Evolutionary conservation across 1,140 invertebrate species (phyloP).

Genomic region (Camponotus pennsylvanicus): DNA sequence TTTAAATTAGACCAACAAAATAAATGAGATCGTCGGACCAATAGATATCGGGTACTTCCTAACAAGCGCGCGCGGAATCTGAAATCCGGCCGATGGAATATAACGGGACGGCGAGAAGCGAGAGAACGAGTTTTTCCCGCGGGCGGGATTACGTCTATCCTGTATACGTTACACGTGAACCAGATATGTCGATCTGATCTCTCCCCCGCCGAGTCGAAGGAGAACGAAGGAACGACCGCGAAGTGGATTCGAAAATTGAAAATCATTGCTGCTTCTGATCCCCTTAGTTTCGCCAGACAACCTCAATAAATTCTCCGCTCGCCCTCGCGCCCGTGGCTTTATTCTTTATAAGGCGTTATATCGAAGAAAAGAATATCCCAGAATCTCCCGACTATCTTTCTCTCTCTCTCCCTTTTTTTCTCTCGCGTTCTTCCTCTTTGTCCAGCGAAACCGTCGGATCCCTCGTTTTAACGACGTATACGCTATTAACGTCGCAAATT

Average conservation of each 20-base stretch:
- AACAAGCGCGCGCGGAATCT: constrained; percentile 19
- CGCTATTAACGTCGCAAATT: constrained; percentile 51
- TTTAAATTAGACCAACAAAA: constrained; percentile 20
- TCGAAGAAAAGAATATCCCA: constrained; percentile 60
- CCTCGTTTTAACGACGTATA: constrained; percentile 50
- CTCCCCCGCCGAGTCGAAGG: constrained; percentile 41
- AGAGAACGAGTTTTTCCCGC: constrained; percentile 58
- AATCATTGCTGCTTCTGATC: constrained; percentile 85
- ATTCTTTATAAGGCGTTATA: constrained; percentile 76
- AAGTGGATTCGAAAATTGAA: constrained; percentile 85
- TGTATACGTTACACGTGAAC: constrained; percentile 59
- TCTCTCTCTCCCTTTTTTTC: constrained; percentile 10
- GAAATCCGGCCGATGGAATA: constrained; percentile 36
- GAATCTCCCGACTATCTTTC: constrained; percentile 9
- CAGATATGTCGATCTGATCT: constrained; percentile 65
- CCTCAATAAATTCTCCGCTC: constrained; percentile 82
- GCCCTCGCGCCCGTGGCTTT: constrained; percentile 68
- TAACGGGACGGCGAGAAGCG: constrained; percentile 20
- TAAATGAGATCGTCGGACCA: constrained; percentile 41
- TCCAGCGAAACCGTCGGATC: constrained; percentile 54
- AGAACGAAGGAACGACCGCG: constrained; percentile 68
- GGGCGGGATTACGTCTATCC: constrained; percentile 57
- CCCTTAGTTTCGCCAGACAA: constrained; percentile 83
- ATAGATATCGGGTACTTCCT: constrained; percentile 29
- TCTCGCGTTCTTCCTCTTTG: constrained; percentile 50